Evolutionary conservation across 2,797 vertebrate species (phyloP), one percentile per base, ranked within the genome.

Genomic region (Vultur gryphus): DNA sequence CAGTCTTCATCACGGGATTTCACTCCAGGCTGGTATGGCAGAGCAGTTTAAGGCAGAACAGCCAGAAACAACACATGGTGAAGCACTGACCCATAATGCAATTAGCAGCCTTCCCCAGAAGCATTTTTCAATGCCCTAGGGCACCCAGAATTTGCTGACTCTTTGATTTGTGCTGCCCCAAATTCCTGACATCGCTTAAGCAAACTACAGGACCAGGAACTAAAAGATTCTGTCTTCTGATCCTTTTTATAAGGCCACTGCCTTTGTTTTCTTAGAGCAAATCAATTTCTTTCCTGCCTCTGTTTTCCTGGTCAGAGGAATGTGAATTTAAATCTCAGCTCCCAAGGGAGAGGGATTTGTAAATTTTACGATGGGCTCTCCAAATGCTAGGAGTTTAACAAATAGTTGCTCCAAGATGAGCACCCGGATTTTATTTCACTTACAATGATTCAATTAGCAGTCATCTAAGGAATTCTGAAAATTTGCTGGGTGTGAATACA

Each of bases 71-170:
- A 37, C 87, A 91, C 88, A 33, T 58, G 49, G 70, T 65, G 69
- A 89, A 86, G 92, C 76, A 69, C 51, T 93, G 92, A 94, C 76
- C 93, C 87, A 2, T 54, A 31, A 66, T 44, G 69, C 69, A 72
- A 93, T 95, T 76, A 89, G 21, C 71, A 84, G 61, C 52, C 71
- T 88, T 85, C 95, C 87, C 82, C 78, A 90, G 77, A 86, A 84
- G 77, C 55, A 24, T 90, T 85, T 94, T 91, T 87, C 89, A 94
- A 41, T 77, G 94, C 80, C 61, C 77, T 31, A 64, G 86, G 84
- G 84, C 71, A 85, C 75, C 43, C 90, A 89, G 58, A 85, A 89
- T 91, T 90, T 93, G 90, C 89, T 96, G 94, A 94, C 71, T 66
- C 7, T 54, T 91, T 92, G 61, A 92, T 95, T 95, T 14, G 15